Evolutionary conservation across 2,113 vertebrate genomes (phyloP), one percentile per base, ranked within the genome.

Genomic region (Macrotis lagotis): DNA sequence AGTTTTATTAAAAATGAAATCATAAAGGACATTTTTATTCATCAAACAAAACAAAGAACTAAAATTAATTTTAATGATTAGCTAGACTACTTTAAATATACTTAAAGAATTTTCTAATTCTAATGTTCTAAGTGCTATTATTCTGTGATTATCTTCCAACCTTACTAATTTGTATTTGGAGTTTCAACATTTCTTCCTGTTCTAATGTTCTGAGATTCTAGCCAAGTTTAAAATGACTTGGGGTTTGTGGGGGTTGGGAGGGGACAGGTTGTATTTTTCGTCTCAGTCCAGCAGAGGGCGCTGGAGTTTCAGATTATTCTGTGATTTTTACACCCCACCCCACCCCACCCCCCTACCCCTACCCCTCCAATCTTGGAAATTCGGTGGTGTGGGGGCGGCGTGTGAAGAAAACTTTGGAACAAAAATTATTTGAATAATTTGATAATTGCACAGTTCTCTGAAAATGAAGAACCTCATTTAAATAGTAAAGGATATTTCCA

Each of bases 281-380:
- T 50, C 31, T 97, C 95, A 10, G 89, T 92, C 96, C 98, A 96
- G 96, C 91, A 97, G 97, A 90, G 98, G 97, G 95, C 96, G 96
- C 96, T 98, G 94, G 48, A 95, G 91, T 50, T 90, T 95, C 94
- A 83, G 66, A 83, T 37, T 44, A 44, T 83, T 44, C 37, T 83
- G 66, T 44, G 37, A 83, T 44, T 37, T 11, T 28, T 55, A 16
- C 66, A 8, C 6, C 12, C 6, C 66, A 1, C 66, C 6, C 14
- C 0, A 10, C 31, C 31, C 59, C 16, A 14, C 16, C 14, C 2
- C 51, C 51, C 3, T 24, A 52, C 3, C 6, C 53, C 11, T 28
- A 2, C 55, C 11, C 55, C 1, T 28, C 28, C 31, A 66, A 0
- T 90, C 51, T 10, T 91, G 31, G 91, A 95, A 31, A 14, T 88